phyloP scores from a whole-genome alignment of 2,797 vertebrate species.

The Nyctibius grandis region DNA sequence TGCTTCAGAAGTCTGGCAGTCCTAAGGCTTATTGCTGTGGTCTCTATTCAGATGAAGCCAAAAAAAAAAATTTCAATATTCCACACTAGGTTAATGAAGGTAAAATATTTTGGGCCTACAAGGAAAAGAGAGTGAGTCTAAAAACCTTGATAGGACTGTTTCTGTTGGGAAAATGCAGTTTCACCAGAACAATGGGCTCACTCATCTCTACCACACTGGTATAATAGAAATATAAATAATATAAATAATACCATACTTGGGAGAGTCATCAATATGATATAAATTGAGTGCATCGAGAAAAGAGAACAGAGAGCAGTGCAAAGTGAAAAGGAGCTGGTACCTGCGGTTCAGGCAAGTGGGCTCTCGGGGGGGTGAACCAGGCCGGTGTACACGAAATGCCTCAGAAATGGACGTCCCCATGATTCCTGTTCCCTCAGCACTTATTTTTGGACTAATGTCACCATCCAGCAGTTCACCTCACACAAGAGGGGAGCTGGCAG shows the following conservation, averaged over 20 bases:
- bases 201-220: neutral
- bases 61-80: neutral
- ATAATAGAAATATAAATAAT: neutral
- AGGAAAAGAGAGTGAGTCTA: neutral
- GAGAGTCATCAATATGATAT: neutral
- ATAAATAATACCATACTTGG: neutral
- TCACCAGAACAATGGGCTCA: neutral
- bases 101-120: neutral
- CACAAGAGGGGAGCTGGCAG: accelerated
- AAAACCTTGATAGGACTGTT: neutral
- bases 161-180: neutral
- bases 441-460: neutral
- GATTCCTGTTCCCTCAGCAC: neutral
- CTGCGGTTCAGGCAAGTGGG: neutral
- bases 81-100: neutral
- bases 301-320: neutral
- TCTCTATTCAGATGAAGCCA: neutral
- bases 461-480: neutral
- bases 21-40: neutral
- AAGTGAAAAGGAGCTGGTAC: neutral
- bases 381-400: accelerated
- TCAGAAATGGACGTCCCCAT: accelerated
- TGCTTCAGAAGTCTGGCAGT: neutral
- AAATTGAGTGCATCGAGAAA: neutral
- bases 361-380: accelerated